Percentiles rank a stretch among this genome's conserved stretches.
Evolutionary conservation across 2,888 invertebrate genomes (phyloP).

Genomic region (Siphonodentalium dalli): DNA sequence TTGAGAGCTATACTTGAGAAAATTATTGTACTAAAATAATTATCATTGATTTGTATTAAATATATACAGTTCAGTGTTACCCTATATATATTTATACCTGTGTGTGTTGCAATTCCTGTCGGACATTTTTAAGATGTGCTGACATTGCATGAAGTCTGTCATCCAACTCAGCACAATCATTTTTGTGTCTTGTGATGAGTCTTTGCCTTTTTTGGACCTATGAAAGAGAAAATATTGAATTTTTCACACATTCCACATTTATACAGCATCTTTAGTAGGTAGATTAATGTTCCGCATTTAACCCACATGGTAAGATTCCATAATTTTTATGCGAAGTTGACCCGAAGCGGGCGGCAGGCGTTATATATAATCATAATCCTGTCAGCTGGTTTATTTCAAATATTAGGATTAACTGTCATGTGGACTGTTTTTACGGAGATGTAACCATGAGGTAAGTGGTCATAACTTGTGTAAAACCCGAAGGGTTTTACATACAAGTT

Average conservation of each 20-base stretch:
- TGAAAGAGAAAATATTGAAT: conserved; percentile 13
- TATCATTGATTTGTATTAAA: background rate
- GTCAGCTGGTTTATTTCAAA: background rate
- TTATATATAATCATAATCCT: background rate
- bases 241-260: no score
- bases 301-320: no score
- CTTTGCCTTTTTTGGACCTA: conserved; percentile 58
- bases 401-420: no score
- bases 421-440: no score
- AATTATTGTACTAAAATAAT: no score
- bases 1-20: no score
- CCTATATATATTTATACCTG: conserved; percentile 45
- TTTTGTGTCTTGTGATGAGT: conserved; percentile 41
- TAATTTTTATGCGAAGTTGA: background rate
- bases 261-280: no score
- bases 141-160: conserved; percentile 61
- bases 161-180: conserved; percentile 56
- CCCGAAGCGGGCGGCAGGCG: no score
- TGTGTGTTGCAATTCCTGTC: conserved; percentile 62
- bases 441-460: no score
- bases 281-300: no score
- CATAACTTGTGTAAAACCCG: no score
- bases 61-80: background rate
- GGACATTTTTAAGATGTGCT: conserved; percentile 63
- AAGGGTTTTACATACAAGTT: no score